A percentile compares a stretch with the other conserved stretches of the same genome.
Conservation (phyloP, 2,113 vertebrate genomes). For the Nothocercus nigrocapillus region DNA sequence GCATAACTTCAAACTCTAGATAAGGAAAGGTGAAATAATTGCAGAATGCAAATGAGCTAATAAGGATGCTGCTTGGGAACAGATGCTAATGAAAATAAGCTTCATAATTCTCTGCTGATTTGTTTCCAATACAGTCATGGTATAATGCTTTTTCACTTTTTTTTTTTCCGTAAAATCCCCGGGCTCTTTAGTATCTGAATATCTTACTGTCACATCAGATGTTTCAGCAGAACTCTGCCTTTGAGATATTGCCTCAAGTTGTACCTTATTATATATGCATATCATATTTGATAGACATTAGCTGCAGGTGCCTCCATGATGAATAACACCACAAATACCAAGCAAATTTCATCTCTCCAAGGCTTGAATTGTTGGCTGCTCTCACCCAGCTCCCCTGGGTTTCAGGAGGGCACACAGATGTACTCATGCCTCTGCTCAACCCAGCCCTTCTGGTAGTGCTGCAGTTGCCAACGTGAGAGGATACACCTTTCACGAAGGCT, state of each 20-base stretch:
- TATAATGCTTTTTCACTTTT: not conserved
- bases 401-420: not conserved
- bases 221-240: not conserved
- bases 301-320: not conserved
- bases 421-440: not conserved
- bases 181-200: not conserved
- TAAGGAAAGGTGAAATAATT: constrained; percentile 5
- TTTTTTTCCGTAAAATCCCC: not conserved
- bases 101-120: not conserved
- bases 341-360: not conserved
- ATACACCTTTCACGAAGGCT: not conserved
- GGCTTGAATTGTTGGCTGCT: not conserved
- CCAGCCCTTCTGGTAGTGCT: not conserved
- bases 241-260: not conserved
- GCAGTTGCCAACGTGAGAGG: not conserved
- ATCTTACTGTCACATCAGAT: not conserved
- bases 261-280: not conserved
- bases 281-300: not conserved
- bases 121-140: not conserved
- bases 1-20: constrained; percentile 32
- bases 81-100: not conserved
- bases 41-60: constrained; percentile 19
- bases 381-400: not conserved
- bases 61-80: not conserved
- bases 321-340: not conserved